These are phyloP conservation scores for Melanostoma mellinum DNA, from an alignment of 2,888 invertebrate genomes.

Conservation along the genomic window DNA sequence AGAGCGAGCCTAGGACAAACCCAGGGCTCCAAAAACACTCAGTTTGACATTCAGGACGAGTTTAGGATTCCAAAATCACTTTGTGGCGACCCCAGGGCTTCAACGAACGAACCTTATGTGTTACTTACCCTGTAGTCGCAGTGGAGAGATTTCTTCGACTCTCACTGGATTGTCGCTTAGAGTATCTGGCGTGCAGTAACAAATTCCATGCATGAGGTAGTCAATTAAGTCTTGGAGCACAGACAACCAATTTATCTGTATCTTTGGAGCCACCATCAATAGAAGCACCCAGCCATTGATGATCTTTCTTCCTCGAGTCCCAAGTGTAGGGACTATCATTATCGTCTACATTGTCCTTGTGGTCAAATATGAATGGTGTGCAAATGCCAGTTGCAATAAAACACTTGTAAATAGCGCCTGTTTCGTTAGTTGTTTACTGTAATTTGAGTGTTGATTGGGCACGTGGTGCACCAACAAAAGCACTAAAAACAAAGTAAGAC, in stretches of 20 bases:
- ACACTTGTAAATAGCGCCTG: conserved; percentile 84
- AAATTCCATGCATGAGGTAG: conserved; percentile 77
- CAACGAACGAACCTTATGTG: background rate
- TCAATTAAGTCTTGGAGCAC: conserved; percentile 74
- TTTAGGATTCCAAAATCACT: too few relatives aligned
- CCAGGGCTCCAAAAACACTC: too few relatives aligned
- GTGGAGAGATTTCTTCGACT: conserved; percentile 80
- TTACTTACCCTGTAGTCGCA: conserved; percentile 76
- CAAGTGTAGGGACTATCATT: conserved; percentile 77
- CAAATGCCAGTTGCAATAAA: conserved; percentile 78
- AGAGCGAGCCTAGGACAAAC: too few relatives aligned
- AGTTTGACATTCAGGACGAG: too few relatives aligned
- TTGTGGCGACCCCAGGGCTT: too few relatives aligned
- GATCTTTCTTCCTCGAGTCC: conserved; percentile 80
- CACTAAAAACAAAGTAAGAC: conserved; percentile 77
- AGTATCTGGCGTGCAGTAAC: background rate
- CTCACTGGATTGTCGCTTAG: conserved; percentile 76
- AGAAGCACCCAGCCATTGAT: conserved; percentile 81
- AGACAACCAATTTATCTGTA: conserved; percentile 77
- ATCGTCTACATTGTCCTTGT: conserved; percentile 76
- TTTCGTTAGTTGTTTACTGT: conserved; percentile 81
- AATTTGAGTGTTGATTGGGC: conserved; percentile 82
- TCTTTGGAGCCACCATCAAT: conserved; percentile 78
- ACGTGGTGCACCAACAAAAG: conserved; percentile 84
- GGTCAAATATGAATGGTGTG: conserved; percentile 80